phyloP scores from a whole-genome alignment of 2,797 vertebrate species.

The Leucoraja ocellata region DNA sequence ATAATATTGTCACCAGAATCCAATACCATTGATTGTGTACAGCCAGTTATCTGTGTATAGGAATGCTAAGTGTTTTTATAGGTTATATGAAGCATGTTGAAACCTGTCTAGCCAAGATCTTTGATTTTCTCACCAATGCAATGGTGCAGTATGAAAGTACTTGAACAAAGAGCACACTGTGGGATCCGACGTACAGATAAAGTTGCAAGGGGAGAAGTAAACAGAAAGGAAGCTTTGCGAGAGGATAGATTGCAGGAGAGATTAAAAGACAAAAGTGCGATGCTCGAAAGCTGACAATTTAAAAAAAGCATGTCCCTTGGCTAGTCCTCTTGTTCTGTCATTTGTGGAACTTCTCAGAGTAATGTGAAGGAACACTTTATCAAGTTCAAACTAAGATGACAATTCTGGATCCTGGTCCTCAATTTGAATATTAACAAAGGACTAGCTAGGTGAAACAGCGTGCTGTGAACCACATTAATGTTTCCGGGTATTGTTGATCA shows the following conservation, averaged over 20 bases:
- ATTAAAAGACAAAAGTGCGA: no score
- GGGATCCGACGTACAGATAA: no score
- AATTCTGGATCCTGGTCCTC: background rate
- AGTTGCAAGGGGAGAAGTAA: no score
- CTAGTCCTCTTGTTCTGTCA: no score
- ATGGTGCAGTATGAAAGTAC: background rate
- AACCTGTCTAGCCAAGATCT: background rate
- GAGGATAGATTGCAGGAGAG: no score
- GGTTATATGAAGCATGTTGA: background rate
- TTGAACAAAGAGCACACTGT: background rate
- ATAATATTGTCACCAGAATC: background rate
- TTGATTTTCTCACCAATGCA: background rate
- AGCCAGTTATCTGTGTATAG: background rate
- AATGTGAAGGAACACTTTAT: no score
- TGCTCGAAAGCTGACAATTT: no score
- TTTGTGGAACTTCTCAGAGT: no score
- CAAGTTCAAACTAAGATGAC: no score
- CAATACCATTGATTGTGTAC: background rate
- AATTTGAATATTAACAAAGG: background rate
- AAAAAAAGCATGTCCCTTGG: no score
- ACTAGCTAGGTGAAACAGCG: background rate
- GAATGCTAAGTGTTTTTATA: background rate
- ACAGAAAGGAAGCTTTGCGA: no score
- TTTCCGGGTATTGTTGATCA: background rate
- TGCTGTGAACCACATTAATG: no score